Conservation (phyloP, 2,113 vertebrate species). For the Tragelaphus buxtoni region DNA sequence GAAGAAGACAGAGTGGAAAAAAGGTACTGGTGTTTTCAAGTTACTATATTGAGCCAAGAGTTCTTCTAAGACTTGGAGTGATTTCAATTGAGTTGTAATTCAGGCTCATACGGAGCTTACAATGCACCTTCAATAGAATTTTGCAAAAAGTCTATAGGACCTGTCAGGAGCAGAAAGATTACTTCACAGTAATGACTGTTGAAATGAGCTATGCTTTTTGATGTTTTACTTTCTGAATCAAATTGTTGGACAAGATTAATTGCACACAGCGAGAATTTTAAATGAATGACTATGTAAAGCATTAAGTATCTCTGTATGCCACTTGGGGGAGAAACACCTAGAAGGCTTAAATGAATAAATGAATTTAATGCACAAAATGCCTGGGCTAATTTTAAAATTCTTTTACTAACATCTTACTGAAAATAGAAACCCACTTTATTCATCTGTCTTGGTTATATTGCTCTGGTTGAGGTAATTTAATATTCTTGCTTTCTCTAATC, state of each 20-base stretch:
- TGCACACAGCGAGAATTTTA: conserved; percentile 81
- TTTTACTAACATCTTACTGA: conserved; percentile 80
- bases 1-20: background rate
- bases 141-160: conserved; percentile 77
- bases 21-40: conserved; percentile 37
- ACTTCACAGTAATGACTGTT: conserved; percentile 76
- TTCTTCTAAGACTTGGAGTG: conserved; percentile 74
- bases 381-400: conserved; percentile 84
- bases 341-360: conserved; percentile 83
- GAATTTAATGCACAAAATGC: conserved; percentile 82
- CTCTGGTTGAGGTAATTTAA: conserved; percentile 82
- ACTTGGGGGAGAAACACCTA: conserved; percentile 76
- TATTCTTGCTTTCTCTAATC: conserved; percentile 83
- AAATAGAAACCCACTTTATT: conserved; percentile 79
- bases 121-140: conserved; percentile 80
- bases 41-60: conserved; percentile 45
- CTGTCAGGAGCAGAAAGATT: conserved; percentile 81
- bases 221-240: conserved; percentile 84
- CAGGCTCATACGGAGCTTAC: conserved; percentile 73
- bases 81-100: conserved; percentile 82
- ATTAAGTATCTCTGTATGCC: conserved; percentile 81
- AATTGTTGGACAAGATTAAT: conserved; percentile 87
- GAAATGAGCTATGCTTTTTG: conserved; percentile 82
- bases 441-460: conserved; percentile 82
- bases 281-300: conserved; percentile 82